phyloP scores from a whole-genome alignment of 2,888 invertebrate genomes.

The Melanargia galathea region DNA sequence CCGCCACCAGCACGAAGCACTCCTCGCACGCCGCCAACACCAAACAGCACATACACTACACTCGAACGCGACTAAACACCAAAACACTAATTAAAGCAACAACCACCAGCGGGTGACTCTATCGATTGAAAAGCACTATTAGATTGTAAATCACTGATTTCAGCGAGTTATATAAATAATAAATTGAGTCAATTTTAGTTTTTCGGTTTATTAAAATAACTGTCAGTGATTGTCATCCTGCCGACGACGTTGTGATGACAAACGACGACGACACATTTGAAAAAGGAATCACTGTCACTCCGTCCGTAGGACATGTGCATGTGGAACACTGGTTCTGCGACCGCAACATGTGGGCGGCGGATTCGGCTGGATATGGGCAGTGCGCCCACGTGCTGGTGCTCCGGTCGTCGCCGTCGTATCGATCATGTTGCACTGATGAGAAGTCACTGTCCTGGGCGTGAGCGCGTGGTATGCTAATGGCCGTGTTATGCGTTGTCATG shows the following conservation, averaged over 20 bases:
- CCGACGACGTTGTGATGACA: not conserved
- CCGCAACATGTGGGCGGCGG: not conserved
- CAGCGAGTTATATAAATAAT: too few species aligned
- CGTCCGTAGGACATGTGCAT: not conserved
- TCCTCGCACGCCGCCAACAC: conserved; percentile 58
- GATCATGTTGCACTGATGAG: not conserved
- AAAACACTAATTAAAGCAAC: not conserved
- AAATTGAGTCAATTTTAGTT: too few species aligned
- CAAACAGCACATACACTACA: conserved; percentile 61
- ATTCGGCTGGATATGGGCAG: not conserved
- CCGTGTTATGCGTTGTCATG: not conserved
- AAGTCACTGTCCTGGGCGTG: not conserved
- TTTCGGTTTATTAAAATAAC: not conserved
- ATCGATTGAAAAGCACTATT: not conserved
- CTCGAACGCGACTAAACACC: not conserved
- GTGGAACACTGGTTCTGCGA: not conserved
- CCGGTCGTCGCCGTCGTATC: not conserved
- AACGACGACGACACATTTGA: conserved; percentile 1
- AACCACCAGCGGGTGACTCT: not conserved
- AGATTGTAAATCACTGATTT: not conserved
- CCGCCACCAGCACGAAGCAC: conserved; percentile 30
- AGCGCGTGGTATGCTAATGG: not conserved
- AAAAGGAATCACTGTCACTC: conserved; percentile 4
- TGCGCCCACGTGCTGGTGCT: not conserved
- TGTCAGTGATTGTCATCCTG: not conserved